phyloP scores from a whole-genome alignment of 2,888 invertebrate genomes.

The Lasioglossum morio region DNA sequence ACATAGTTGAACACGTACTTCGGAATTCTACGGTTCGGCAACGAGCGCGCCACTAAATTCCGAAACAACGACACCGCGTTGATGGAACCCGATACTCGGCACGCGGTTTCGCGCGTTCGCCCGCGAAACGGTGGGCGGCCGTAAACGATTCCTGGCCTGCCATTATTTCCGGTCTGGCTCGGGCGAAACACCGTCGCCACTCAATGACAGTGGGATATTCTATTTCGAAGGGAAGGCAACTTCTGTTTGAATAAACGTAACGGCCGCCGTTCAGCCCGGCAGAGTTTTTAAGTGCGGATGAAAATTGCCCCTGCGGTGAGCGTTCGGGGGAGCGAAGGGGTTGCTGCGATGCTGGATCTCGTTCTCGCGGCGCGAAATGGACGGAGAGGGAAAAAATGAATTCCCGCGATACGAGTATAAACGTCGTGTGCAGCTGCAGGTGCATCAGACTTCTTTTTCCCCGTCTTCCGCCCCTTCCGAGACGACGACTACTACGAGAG shows the following conservation, averaged over 20 bases:
- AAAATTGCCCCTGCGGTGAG: conserved; percentile 37
- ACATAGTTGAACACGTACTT: conserved; percentile 22
- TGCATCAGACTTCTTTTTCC: conserved; percentile 66
- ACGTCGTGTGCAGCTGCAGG: conserved; percentile 70
- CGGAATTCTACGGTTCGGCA: conserved; percentile 29
- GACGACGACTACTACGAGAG: not conserved
- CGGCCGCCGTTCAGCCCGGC: conserved; percentile 33
- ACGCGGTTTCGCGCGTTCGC: conserved; percentile 34
- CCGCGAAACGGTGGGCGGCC: conserved; percentile 9
- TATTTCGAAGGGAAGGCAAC: conserved; percentile 51
- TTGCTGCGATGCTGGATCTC: not conserved
- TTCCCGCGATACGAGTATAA: conserved; percentile 59
- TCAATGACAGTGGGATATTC: conserved; percentile 41
- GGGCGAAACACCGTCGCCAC: conserved; percentile 26
- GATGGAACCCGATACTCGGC: conserved; percentile 36
- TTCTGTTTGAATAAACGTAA: conserved; percentile 55
- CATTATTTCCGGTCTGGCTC: conserved; percentile 7
- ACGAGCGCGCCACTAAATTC: conserved; percentile 30
- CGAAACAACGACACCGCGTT: conserved; percentile 28
- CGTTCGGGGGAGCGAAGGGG: conserved; percentile 1
- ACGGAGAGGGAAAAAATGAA: conserved; percentile 48
- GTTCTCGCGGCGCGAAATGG: not conserved
- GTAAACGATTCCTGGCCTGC: conserved; percentile 43
- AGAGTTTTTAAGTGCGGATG: conserved; percentile 55
- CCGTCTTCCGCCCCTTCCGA: conserved; percentile 37